These are phyloP conservation scores for Xyliphius kryptos DNA, from an alignment of 2,113 vertebrate genomes.

Conservation along the genomic window DNA sequence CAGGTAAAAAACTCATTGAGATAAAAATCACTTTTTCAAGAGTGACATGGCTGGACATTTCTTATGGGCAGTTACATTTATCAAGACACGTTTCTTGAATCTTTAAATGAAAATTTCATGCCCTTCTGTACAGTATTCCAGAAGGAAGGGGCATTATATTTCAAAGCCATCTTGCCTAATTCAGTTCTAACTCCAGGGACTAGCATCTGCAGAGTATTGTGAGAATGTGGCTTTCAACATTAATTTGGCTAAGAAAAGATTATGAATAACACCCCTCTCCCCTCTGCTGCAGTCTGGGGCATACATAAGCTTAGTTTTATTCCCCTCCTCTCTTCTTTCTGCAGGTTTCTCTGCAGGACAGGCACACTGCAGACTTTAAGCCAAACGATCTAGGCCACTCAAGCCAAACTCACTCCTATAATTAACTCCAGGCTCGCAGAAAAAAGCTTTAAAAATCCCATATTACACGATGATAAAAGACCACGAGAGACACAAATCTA, in stretches of 20 bases:
- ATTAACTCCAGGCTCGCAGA: constrained; percentile 21
- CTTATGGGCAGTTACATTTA: too few relatives aligned
- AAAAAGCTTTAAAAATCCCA: constrained; percentile 4
- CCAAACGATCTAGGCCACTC: constrained; percentile 35
- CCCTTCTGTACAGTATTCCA: too few relatives aligned
- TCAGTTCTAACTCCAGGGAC: too few relatives aligned
- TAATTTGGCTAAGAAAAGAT: constrained; percentile 30
- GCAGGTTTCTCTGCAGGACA: constrained; percentile 32
- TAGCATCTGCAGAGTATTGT: too few relatives aligned
- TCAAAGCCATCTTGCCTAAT: too few relatives aligned
- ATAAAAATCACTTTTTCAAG: too few relatives aligned
- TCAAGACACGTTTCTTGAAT: too few relatives aligned
- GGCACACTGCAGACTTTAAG: constrained; percentile 27
- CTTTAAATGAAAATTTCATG: too few relatives aligned
- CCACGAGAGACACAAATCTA: neutral
- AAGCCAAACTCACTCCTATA: constrained; percentile 27
- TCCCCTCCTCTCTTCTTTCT: constrained; percentile 17
- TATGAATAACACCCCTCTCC: constrained; percentile 34
- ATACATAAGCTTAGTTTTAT: constrained; percentile 39
- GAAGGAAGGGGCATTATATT: too few relatives aligned
- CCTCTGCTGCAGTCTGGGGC: constrained; percentile 30
- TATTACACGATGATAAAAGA: constrained; percentile 14
- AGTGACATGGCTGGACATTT: too few relatives aligned
- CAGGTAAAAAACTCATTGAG: too few relatives aligned
- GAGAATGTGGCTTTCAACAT: constrained; percentile 22